Base-by-base conservation (phyloP, 2,888 invertebrate genomes). In the Fabriciana adippe region DNA sequence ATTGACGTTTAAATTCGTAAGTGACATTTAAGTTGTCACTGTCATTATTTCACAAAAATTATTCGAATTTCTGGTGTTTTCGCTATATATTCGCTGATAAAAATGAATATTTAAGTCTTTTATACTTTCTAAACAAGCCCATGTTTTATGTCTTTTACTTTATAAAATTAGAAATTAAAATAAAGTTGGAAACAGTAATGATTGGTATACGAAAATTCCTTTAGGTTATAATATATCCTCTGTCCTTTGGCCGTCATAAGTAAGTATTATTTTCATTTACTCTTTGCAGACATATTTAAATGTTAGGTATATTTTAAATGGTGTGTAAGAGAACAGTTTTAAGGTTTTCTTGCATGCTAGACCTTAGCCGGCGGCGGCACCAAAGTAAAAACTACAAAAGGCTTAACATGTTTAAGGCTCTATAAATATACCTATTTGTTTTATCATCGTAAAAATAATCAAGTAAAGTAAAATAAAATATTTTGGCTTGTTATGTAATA, bases 211-310 rank as follows among this genome's bases (percentile, higher is more conserved):
- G 78, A 77, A 79, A 78, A 79, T 76, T 78, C 72, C 75, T 74
- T 75, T 82, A 89, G 89, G 89, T 89, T 90, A 90, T 86, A 87
- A 85, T 85, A 78, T 83, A 82, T 79, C 80, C 82, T 81, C 81
- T 84, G 76, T 78, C 71, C 78, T 81, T 81, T 82, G 79, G 79
- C 79, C 79, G 81, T 81, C 78, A 85, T 82, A 83, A 81, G 88
- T 88, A 76, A 88, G 87, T 87, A 67, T 65, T 35, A 35, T 57
- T 26, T 71, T 48, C 35, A 47, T 59, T 61, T 62, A 45, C 26
- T 57, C 57, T 41, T 61, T 16, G 35, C 21, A 47, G n/a, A 45
- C 47, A 41, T 8, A 11, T 8, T 41, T 11, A 8, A n/a, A 41
- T 2, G 2, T 41, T 41, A 2, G 8, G 1, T 11, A 41, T 11